Base-by-base conservation (phyloP, 2,113 vertebrate species). In the Melanerpes formicivorus region DNA sequence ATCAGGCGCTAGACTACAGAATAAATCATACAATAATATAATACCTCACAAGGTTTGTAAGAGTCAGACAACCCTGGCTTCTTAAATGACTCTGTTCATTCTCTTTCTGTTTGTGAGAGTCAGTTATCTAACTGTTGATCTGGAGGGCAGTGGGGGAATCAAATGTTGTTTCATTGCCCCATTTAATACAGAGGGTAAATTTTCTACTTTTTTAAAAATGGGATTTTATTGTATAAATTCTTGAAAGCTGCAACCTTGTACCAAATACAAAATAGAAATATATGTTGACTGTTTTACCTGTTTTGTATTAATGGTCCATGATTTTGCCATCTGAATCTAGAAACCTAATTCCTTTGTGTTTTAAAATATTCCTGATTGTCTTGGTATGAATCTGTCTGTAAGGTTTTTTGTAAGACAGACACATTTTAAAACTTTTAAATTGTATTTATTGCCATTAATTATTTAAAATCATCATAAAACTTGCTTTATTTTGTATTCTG, bases 71-170 rank as follows among this genome's bases (percentile, higher is more conserved):
- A 14, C 64, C 13, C 3, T 23, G 21, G 1, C 37, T 83, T 74
- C 15, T 77, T 40, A 26, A n/a, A 55, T 4, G 23, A 11, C 23
- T 65, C 30, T 22, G 5, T 50, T 50, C 42, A 17, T 34, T 91
- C 46, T 80, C 18, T 21, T n/a, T 54, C 60, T 4, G 8, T 34
- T 76, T 75, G 42, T 55, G 19, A 52, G 37, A 72, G 6, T 71
- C 78, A 37, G 10, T 50, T 71, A 22, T 50, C 9, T 44, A 25
- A 11, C 55, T 79, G 18, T 48, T 79, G 16, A 19, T 32, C 14
- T 5, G 2, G 7, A 8, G 15, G 9, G 4, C 0, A 0, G 2
- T 9, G 8, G 3, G 2, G 4, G 9, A 59, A 76, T 91, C 1
- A 34, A 21, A 25, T 34, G 18, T 1, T 84, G 6, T 42, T 90